Evolutionary conservation across 2,797 vertebrate species (phyloP), one percentile per base, ranked within the genome.

Genomic region (Carcharodon carcharias): DNA sequence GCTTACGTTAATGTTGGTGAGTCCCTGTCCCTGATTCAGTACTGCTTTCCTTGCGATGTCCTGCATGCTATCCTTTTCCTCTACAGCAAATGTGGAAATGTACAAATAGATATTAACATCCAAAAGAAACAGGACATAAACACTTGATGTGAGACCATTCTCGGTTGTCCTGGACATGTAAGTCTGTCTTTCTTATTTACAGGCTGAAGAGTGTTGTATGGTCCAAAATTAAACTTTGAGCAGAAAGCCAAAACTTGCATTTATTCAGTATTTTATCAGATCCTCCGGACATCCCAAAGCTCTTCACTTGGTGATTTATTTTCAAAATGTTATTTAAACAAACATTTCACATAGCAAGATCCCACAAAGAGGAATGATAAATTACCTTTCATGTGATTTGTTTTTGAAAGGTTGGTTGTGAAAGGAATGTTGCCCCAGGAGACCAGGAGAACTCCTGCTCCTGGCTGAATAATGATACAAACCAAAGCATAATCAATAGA

Each of bases 161-260:
- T 16, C 1, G 1, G 3, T 94, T 61, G 11, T 80, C 73, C 11
- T n/a, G 16, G 73, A 80, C n/a, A 80, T 40, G 71, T 9, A 35
- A 28, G 18, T n/a, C 35, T 92, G 35, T 31, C 2, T n/a, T 92
- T 92, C 61, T 56, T 21, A 16, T 28, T 67, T 50, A 77, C 96
- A 96, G 96, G 96, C 12, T 73, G 40, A 96, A 94, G 96, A 95
- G 88, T 96, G 96, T 96, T 67, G 96, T 93, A 56, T 87, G 97
- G 21, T 77, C 16, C 96, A 96, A 96, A 71, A 95, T 92, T 95
- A 96, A 80, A 80, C 35, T 80, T 7, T n/a, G 73, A 80, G 35
- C 14, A 80, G 35, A 40, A 80, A 80, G 73, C 12, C 12, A 16
- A 40, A 80, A 16, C 67, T 69, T 69, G 67, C 14, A 16, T n/a